These are phyloP conservation scores for Prosapia bicincta DNA, from an alignment of 2,888 invertebrate species.

Conservation along the genomic window DNA sequence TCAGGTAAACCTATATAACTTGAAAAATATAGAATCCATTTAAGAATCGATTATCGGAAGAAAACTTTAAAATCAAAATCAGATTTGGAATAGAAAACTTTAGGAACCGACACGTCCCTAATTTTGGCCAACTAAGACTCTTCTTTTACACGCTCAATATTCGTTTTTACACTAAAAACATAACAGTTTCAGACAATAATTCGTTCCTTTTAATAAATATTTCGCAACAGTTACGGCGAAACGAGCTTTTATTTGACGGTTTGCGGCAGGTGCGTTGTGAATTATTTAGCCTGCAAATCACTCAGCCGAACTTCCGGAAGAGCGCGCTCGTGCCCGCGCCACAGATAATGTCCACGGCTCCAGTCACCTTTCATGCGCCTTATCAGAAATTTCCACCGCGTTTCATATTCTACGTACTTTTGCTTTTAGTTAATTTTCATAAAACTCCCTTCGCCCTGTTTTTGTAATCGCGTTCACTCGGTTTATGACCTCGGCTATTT, in stretches of 20 bases:
- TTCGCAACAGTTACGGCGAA: too few relatives aligned
- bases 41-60: too few relatives aligned
- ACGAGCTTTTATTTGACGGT: neutral
- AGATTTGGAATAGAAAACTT: too few relatives aligned
- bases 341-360: neutral
- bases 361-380: neutral
- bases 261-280: neutral
- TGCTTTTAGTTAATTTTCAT: neutral
- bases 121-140: too few relatives aligned
- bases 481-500: neutral
- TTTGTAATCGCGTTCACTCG: neutral
- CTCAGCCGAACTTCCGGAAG: neutral
- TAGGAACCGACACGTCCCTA: too few relatives aligned
- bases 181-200: too few relatives aligned
- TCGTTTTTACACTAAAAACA: too few relatives aligned
- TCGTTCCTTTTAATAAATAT: too few relatives aligned
- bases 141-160: too few relatives aligned
- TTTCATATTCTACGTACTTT: constrained; percentile 2
- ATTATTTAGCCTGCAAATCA: neutral
- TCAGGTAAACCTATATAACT: too few relatives aligned
- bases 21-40: too few relatives aligned
- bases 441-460: neutral
- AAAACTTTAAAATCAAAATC: too few relatives aligned
- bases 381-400: neutral
- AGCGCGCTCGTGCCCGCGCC: neutral